Evolutionary conservation across 1,140 invertebrate species (phyloP), one percentile per base, ranked within the genome.

Genomic region (Cotesia vestalis): DNA sequence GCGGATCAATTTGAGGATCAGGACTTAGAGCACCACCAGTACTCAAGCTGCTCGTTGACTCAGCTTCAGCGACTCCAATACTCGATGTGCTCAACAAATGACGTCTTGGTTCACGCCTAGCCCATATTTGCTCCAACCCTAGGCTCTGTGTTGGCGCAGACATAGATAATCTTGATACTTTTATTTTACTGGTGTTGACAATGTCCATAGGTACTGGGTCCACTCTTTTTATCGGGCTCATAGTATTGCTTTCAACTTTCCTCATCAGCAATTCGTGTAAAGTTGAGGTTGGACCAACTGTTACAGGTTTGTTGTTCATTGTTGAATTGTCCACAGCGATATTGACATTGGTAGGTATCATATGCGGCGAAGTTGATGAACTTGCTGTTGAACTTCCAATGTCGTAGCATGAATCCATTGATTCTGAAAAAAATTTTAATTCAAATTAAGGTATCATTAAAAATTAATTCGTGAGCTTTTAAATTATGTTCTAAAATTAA

Each of bases 51-150:
- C 94, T 95, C n/a, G 92, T 93, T 36, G 94, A 95, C 8, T 93
- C 93, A 68, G 92, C 94, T 86, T 96, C 94, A 9, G 91, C 93
- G 34, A 79, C 64, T 34, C 81, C 79, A 72, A 96, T 83, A 46
- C 94, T 95, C 69, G 94, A 92, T 8, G 94, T 96, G 35, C 94
- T 95, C n/a, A 96, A 81, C 59, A 96, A 86, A 88, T 95, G 94
- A 78, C 93, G 94, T 53, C 95, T 88, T 12, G 95, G 94, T 81
- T 96, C 94, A 68, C 94, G 86, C 27, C 93, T 89, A 78, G 92
- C 91, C 94, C 94, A 96, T 67, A 96, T 92, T 84, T 95, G 88
- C 79, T 95, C 91, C 73, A 94, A 86, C n/a, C 90, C 91, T 72
- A 93, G 89, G 77, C 83, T 81, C 64, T 93, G 91, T 38, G 93